Percentiles rank a stretch among this genome's conserved stretches.
Evolutionary conservation across 2,113 vertebrate genomes (phyloP).

Genomic region (Cynocephalus volans): DNA sequence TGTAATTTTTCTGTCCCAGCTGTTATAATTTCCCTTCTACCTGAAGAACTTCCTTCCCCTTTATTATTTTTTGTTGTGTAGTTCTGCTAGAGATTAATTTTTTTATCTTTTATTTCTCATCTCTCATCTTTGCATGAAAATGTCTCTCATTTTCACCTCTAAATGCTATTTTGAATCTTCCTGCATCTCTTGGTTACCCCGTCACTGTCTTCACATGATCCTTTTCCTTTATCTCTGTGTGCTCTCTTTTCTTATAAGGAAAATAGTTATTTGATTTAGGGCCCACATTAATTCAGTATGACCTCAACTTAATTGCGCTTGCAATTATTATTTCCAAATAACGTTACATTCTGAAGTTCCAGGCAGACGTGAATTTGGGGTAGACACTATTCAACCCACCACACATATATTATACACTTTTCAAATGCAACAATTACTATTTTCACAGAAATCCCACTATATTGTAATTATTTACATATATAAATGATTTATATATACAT

Average conservation of each 20-base stretch:
- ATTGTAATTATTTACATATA: neutral
- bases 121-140: neutral
- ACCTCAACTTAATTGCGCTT: neutral
- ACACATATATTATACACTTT: neutral
- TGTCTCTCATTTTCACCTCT: neutral
- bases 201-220: neutral
- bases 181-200: neutral
- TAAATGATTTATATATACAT: too few relatives aligned
- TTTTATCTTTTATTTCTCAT: neutral
- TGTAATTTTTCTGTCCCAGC: neutral
- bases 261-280: neutral
- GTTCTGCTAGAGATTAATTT: neutral
- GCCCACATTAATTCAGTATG: neutral
- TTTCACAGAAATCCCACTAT: neutral
- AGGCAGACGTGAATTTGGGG: neutral
- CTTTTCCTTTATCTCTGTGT: neutral
- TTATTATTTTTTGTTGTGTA: neutral
- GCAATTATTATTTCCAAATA: neutral
- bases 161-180: neutral
- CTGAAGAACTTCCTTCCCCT: neutral
- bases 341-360: neutral
- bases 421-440: neutral
- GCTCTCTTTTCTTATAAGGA: neutral
- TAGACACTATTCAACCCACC: neutral
- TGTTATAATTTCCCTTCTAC: neutral